Conservation (phyloP, 2,888 invertebrate genomes). For the Rhaphigaster nebulosa region DNA sequence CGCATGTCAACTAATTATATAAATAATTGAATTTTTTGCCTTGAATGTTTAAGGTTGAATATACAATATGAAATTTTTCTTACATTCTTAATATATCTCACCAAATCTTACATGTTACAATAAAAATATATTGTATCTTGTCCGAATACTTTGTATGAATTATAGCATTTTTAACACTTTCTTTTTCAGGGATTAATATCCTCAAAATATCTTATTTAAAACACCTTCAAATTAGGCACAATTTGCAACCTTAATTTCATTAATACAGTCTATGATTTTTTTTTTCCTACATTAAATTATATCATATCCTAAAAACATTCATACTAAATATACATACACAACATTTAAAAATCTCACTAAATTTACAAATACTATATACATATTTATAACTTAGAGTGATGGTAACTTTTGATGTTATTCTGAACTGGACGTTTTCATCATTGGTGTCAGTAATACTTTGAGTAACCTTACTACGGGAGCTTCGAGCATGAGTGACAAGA, state of each 20-base stretch:
- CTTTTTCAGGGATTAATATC: neutral
- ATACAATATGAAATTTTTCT: too few species aligned
- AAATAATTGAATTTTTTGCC: too few species aligned
- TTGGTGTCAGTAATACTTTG: slow-evolving; percentile 72
- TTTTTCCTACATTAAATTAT: slow-evolving; percentile 1
- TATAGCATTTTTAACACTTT: neutral
- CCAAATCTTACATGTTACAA: too few species aligned
- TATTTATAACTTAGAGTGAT: slow-evolving; percentile 36
- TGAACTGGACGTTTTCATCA: slow-evolving; percentile 51
- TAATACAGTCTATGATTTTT: neutral
- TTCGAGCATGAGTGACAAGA: slow-evolving; percentile 83
- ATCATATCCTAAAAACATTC: neutral
- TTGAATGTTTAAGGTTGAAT: too few species aligned
- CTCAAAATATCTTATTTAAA: neutral
- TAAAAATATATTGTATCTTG: too few species aligned
- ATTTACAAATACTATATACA: slow-evolving; percentile 30
- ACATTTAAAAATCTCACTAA: neutral
- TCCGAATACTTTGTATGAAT: too few species aligned
- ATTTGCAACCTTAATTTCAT: neutral
- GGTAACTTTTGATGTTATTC: slow-evolving; percentile 41
- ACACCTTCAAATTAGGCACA: neutral
- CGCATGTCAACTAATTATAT: too few species aligned
- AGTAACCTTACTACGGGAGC: slow-evolving; percentile 85
- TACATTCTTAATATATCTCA: too few species aligned
- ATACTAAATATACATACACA: slow-evolving; percentile 17